Conservation (phyloP, 2,797 vertebrate genomes). For the Epinephelus malabaricus region DNA sequence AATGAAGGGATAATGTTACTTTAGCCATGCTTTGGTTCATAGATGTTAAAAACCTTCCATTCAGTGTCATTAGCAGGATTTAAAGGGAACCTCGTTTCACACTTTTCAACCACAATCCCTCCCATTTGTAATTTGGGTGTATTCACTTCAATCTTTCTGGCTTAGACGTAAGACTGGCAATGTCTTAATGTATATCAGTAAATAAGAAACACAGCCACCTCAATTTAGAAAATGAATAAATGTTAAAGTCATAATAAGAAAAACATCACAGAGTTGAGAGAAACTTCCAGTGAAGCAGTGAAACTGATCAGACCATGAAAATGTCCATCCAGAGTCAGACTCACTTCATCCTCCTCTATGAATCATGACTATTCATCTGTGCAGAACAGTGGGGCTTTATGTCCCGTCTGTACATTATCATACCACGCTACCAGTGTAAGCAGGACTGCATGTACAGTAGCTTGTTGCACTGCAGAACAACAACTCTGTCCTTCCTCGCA, state of each 20-base stretch:
- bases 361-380: constrained; percentile 75
- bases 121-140: background rate
- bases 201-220: background rate
- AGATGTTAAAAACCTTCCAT: background rate
- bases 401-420: constrained; percentile 69
- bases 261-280: background rate
- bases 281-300: constrained; percentile 16
- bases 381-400: constrained; percentile 76
- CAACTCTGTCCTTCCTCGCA: constrained; percentile 14
- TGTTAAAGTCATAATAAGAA: background rate
- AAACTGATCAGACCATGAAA: constrained; percentile 38
- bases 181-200: background rate
- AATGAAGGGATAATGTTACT: background rate
- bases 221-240: background rate
- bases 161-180: background rate
- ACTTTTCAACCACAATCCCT: background rate
- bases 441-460: constrained; percentile 50
- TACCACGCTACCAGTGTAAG: constrained; percentile 42
- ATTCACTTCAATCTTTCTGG: background rate
- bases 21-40: background rate
- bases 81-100: constrained; percentile 1
- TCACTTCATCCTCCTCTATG: constrained; percentile 59
- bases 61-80: background rate
- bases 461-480: constrained; percentile 26
- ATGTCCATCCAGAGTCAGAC: constrained; percentile 47